Evolutionary conservation across 2,797 vertebrate genomes (phyloP).

Genomic region (Oreonectes daqikongensis): DNA sequence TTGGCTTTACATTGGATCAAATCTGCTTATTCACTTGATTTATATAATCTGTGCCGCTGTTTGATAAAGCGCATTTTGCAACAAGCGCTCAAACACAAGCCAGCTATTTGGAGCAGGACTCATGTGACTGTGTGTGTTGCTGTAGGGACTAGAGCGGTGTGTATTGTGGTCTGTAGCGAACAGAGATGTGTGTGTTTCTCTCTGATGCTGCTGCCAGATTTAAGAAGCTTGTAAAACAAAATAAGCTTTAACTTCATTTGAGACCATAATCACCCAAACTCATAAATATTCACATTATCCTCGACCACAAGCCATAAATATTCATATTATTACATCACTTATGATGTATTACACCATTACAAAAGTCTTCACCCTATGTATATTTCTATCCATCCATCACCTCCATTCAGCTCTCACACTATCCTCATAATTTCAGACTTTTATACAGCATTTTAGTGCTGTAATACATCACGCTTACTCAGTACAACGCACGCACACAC

Average conservation of each 20-base stretch:
- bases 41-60: neutral
- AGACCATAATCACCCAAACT: constrained; percentile 22
- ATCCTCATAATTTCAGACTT: constrained; percentile 32
- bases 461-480: constrained; percentile 31
- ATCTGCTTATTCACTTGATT: no score
- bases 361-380: constrained; percentile 12
- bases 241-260: constrained; percentile 41
- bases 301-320: constrained; percentile 25
- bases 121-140: constrained; percentile 17
- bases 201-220: constrained; percentile 16
- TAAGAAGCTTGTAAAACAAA: constrained; percentile 50
- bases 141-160: neutral
- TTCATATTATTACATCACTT: constrained; percentile 30
- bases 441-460: constrained; percentile 22
- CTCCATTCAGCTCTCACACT: constrained; percentile 22
- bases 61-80: neutral
- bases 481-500: neutral
- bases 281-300: constrained; percentile 39
- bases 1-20: no score
- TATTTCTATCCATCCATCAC: constrained; percentile 39
- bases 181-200: neutral
- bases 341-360: constrained; percentile 15
- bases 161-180: neutral
- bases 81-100: constrained; percentile 12
- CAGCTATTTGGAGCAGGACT: constrained; percentile 13